Evolutionary conservation across 2,113 vertebrate genomes (phyloP).

Genomic region (Eurypyga helias): DNA sequence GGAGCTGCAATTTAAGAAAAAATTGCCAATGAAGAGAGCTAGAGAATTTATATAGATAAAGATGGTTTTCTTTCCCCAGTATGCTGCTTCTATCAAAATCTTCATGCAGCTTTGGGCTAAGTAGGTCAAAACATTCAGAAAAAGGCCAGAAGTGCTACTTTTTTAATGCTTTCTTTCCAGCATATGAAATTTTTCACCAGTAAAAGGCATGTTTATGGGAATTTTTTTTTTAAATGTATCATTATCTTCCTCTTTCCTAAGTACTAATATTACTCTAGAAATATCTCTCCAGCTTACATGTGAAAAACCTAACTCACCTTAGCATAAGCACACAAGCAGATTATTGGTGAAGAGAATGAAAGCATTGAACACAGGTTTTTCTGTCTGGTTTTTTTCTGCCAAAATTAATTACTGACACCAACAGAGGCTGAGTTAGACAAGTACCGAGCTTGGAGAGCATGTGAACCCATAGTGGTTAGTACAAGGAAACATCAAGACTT

Average conservation of each 20-base stretch:
- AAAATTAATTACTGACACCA: neutral
- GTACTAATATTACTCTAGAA: neutral
- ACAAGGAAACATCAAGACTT: neutral
- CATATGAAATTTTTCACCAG: neutral
- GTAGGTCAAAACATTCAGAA: slow-evolving; percentile 1
- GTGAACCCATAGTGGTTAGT: neutral
- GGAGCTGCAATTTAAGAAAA: neutral
- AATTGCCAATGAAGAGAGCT: neutral
- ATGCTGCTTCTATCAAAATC: neutral
- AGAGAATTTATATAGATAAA: neutral
- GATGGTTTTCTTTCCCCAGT: neutral
- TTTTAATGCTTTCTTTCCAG: neutral
- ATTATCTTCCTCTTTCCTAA: neutral
- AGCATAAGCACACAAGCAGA: neutral
- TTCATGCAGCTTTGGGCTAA: neutral
- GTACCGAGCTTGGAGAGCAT: neutral
- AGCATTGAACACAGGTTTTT: neutral
- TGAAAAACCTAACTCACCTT: neutral
- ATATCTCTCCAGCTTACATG: neutral
- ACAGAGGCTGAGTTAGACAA: neutral
- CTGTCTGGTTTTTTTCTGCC: neutral
- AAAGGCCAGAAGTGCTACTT: neutral
- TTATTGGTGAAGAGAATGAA: neutral
- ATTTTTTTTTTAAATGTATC: neutral
- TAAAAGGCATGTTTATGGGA: neutral